Base-by-base conservation (phyloP, 2,888 invertebrate species). In the Ormia ochracea region DNA sequence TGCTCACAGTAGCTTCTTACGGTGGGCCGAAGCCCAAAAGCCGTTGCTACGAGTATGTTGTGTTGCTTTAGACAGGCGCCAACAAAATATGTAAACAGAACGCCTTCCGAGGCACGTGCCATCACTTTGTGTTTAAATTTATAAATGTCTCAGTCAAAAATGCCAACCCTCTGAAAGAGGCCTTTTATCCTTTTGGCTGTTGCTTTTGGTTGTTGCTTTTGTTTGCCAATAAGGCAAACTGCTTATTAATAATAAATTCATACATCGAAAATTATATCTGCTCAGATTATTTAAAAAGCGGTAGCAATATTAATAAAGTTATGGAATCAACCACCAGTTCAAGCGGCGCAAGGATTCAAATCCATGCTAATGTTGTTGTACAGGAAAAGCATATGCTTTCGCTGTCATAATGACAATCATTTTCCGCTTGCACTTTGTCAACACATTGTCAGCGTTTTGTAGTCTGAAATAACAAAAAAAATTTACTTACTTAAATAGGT, bases 61-160 rank as follows among this genome's bases (percentile, higher is more conserved):
- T 66, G 43, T 59, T 43, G 56, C 28, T 43, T 23, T 61, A 56
- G 74, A 59, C 76, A 74, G 78, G 66, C 75, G 78, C 75, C 81
- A 78, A 54, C 66, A 70, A 79, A 81, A 80, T 81, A 82, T 83
- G 88, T 88, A 87, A 87, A 87, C 86, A 87, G 85, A 88, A 87
- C 87, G 87, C 87, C 87, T 87, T 87, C 87, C 88, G 61, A 85
- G 88, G 50, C 82, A 82, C 82, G 82, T 82, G 82, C 50, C 80
- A 80, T 80, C 77, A 78, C 81, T 82, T 82, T 81, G 69, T 81
- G 82, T 75, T 75, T 69, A 56, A 70, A 66, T 70, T 70, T 70
- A 75, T 65, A 79, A 76, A 80, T 48, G 54, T 72, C 72, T 28
- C 31, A 33, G 21, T 28, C 4, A 41, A 38, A 45, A 61, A 58